Base-by-base conservation (phyloP, 2,797 vertebrate species). In the Huso huso region DNA sequence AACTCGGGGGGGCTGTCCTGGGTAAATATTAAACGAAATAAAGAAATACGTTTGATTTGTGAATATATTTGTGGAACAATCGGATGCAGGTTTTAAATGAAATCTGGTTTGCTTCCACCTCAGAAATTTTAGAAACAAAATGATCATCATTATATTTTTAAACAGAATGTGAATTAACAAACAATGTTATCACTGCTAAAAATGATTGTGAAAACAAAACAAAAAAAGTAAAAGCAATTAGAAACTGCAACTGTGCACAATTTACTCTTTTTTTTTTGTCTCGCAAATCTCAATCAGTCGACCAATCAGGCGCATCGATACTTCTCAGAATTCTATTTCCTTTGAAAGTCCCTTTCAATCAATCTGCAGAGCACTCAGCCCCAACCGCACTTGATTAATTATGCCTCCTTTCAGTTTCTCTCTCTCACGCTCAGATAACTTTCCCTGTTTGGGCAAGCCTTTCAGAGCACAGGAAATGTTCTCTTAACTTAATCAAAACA, bases 241-340 rank as follows among this genome's bases (percentile, higher is more conserved):
- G 48, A 2, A 6, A 48, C 55, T 6, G 37, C 12, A 61, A 18
- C 58, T 18, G 63, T 65, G 68, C 60, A n/a, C 60, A n/a, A 59
- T 18, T 63, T 15, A 57, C 62, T 68, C 63, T 57, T 66, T 71
- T 69, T 68, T 53, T 66, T 77, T 80, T 75, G 50, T 68, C 77
- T 78, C 76, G 73, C 75, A 71, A 82, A 74, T 86, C 82, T 78
- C 80, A 82, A 83, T 79, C 75, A 84, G 74, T 78, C 81, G 80
- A 79, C 77, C 74, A 83, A 84, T 82, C 74, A 84, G 84, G 90
- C 87, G 73, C 78, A 80, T 85, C 83, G 74, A 74, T 68, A 79
- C 90, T 91, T 89, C 91, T 89, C 75, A 79, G 77, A 88, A 86
- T 88, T 84, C 87, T 87, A 90, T 94, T 96, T 93, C 92, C 94